Conservation (phyloP, 2,888 invertebrate species). For the Furcula furcula region DNA sequence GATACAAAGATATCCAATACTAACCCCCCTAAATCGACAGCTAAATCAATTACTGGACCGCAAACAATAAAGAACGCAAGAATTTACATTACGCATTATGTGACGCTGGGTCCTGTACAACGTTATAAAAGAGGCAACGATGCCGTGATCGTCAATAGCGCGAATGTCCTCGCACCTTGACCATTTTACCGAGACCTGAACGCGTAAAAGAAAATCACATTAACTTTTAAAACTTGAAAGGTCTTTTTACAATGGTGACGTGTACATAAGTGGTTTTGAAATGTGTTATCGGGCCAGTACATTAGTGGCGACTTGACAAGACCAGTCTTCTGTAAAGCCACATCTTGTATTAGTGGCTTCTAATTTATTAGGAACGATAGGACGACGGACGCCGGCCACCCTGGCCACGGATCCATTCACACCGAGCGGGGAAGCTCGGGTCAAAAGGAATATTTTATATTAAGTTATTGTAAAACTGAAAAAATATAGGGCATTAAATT, state of each 20-base stretch:
- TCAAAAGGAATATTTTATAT: conserved; percentile 15
- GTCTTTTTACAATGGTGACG: conserved; percentile 40
- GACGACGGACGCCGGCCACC: conserved; percentile 79
- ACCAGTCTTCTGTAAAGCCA: conserved; percentile 78
- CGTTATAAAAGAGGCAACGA: conserved; percentile 65
- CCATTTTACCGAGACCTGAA: conserved; percentile 27
- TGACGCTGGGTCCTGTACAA: conserved; percentile 45
- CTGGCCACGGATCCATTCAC: conserved; percentile 75
- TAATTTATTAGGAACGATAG: conserved; percentile 80
- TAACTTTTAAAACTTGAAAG: conserved; percentile 12
- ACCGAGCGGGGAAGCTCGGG: conserved; percentile 50
- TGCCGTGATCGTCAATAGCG: conserved; percentile 55
- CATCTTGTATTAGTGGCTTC: conserved; percentile 77
- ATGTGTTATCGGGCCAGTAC: conserved; percentile 73
- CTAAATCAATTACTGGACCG: conserved; percentile 64
- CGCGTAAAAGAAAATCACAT: conserved; percentile 1
- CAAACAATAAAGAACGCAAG: conserved; percentile 65
- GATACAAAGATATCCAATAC: too few relatives aligned
- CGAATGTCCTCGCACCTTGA: conserved; percentile 39
- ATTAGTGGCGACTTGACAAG: conserved; percentile 76
- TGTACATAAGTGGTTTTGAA: conserved; percentile 71
- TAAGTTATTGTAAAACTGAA: too few relatives aligned
- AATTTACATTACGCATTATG: conserved; percentile 62
- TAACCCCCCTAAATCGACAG: conserved; percentile 46
- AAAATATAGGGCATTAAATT: too few relatives aligned